Conservation (phyloP, 2,888 invertebrate genomes). For the Zaprionus bogoriensis region DNA sequence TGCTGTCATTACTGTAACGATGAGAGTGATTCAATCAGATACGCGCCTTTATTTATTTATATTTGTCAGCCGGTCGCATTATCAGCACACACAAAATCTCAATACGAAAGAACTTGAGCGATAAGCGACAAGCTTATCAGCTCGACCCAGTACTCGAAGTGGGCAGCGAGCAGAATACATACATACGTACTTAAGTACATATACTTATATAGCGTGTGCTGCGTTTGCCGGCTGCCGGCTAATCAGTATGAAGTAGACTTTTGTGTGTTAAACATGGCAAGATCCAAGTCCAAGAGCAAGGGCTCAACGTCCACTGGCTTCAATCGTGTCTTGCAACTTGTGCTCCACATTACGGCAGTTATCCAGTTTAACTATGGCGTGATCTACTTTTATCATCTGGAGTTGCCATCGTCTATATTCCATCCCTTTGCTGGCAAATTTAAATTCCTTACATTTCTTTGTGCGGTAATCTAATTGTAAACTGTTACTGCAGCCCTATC, state of each 20-base stretch:
- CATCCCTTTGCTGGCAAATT: slow-evolving; percentile 88
- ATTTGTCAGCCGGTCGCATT: slow-evolving; percentile 12
- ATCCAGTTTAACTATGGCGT: slow-evolving; percentile 87
- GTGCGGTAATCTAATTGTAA: slow-evolving; percentile 87
- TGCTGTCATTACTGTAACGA: background rate
- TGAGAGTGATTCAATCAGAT: slow-evolving; percentile 33
- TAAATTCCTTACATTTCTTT: slow-evolving; percentile 91
- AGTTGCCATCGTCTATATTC: slow-evolving; percentile 83
- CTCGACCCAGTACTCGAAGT: background rate
- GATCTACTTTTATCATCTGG: slow-evolving; percentile 87
- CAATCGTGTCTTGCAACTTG: slow-evolving; percentile 67
- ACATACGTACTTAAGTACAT: background rate
- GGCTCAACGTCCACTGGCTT: slow-evolving; percentile 68
- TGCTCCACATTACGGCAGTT: slow-evolving; percentile 85
- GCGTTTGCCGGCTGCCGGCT: slow-evolving; percentile 21
- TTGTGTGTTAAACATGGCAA: slow-evolving; percentile 59
- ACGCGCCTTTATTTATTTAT: background rate
- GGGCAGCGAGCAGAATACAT: background rate
- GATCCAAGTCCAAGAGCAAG: slow-evolving; percentile 55
- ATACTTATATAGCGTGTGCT: slow-evolving; percentile 5
- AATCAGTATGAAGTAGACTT: slow-evolving; percentile 58
- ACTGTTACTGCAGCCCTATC: slow-evolving; percentile 15
- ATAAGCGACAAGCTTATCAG: slow-evolving; percentile 54
- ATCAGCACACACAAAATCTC: slow-evolving; percentile 13
- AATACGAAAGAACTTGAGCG: slow-evolving; percentile 23